These are phyloP conservation scores for Camponotus fellah DNA, from an alignment of 2,888 invertebrate species.

Conservation along the genomic window DNA sequence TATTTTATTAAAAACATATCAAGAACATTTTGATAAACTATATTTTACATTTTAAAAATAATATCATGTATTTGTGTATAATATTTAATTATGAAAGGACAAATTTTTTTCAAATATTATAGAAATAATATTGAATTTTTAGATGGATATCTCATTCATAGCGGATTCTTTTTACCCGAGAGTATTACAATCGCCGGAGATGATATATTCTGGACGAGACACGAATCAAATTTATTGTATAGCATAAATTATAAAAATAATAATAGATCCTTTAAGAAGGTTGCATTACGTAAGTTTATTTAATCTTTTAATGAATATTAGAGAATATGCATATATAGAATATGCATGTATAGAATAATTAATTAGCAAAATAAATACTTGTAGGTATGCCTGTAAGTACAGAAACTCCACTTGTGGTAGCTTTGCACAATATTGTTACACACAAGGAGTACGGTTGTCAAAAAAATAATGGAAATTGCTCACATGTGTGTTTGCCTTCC, in stretches of 20 bases:
- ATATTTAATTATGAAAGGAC: conserved; percentile 14
- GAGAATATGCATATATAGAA: not conserved
- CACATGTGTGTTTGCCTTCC: conserved; percentile 90
- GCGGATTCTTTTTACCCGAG: conserved; percentile 74
- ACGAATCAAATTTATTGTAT: conserved; percentile 87
- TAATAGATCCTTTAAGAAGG: conserved; percentile 7
- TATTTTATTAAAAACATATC: not conserved
- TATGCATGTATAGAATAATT: not conserved
- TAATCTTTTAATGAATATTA: not conserved
- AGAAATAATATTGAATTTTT: not conserved
- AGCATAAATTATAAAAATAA: conserved; percentile 88
- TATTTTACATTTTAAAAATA: not conserved
- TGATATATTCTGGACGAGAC: conserved; percentile 91
- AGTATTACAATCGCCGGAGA: conserved; percentile 89
- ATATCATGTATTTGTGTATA: not conserved
- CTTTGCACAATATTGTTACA: conserved; percentile 83
- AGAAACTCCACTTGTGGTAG: conserved; percentile 86
- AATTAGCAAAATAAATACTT: conserved; percentile 6
- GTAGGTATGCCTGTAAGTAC: conserved; percentile 55
- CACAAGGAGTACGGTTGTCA: conserved; percentile 88
- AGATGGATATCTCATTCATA: conserved; percentile 84
- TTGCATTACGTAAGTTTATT: conserved; percentile 82
- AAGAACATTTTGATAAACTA: not conserved
- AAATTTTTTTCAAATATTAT: not conserved
- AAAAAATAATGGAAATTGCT: conserved; percentile 89